Evolutionary conservation across 1,140 invertebrate genomes (phyloP).

Genomic region (Drosophila saltans): DNA sequence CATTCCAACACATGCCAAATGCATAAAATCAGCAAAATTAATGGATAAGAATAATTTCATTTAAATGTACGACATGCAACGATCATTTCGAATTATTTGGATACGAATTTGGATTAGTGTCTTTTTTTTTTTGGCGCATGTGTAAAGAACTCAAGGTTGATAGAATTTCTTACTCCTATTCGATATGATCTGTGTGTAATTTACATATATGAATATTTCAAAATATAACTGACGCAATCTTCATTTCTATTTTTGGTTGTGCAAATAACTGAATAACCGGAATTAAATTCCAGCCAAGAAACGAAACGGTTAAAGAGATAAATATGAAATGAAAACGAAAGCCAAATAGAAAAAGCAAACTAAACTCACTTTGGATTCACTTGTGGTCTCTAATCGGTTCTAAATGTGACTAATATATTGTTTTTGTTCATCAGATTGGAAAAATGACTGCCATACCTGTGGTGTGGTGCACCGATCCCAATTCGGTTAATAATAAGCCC

Average conservation of each 20-base stretch:
- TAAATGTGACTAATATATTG: slow-evolving; percentile 1
- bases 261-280: slow-evolving; percentile 6
- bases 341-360: too few relatives aligned
- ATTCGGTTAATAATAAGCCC: slow-evolving; percentile 83
- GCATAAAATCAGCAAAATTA: slow-evolving; percentile 49
- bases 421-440: slow-evolving; percentile 1
- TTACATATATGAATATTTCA: not conserved
- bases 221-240: slow-evolving; percentile 8
- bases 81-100: not conserved
- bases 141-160: not conserved
- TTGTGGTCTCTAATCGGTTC: not conserved
- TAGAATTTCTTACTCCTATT: not conserved
- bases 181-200: not conserved
- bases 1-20: slow-evolving; percentile 60
- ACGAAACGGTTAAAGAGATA: not conserved
- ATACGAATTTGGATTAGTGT: not conserved
- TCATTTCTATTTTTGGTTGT: not conserved
- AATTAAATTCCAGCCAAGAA: slow-evolving; percentile 19
- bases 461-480: slow-evolving; percentile 83
- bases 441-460: slow-evolving; percentile 79
- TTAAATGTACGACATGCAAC: slow-evolving; percentile 2
- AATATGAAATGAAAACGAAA: not conserved
- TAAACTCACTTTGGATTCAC: slow-evolving; percentile 8
- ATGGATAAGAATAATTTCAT: slow-evolving; percentile 6
- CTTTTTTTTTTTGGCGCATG: not conserved